A percentile compares a stretch with the other conserved stretches of the same genome.
phyloP scores from a whole-genome alignment of 2,888 invertebrate species.

The Papilio demoleus region DNA sequence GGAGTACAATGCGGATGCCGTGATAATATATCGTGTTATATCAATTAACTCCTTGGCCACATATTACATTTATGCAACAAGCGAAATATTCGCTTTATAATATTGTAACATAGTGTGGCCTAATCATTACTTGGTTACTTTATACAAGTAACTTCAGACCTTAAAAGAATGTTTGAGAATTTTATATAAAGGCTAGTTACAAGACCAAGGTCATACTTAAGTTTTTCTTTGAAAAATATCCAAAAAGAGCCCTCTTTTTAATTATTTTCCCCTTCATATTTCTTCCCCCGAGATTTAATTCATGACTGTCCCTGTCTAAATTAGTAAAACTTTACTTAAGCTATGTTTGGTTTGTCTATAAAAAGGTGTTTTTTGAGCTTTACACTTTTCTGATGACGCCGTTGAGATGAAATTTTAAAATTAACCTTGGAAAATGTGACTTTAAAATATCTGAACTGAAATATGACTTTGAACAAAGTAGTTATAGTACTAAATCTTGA shows the following conservation, averaged over 20 bases:
- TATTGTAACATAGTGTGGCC: no score
- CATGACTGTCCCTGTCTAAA: constrained; percentile 47
- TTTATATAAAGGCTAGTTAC: not conserved
- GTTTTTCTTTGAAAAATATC: not conserved
- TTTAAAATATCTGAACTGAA: no score
- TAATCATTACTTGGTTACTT: no score
- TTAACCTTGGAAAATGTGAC: not conserved
- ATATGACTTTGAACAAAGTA: no score
- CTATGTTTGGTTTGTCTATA: not conserved
- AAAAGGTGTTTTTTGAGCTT: not conserved
- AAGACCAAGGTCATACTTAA: not conserved
- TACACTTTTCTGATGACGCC: not conserved
- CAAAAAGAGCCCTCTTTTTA: constrained; percentile 19
- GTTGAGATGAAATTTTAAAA: not conserved
- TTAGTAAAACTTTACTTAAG: constrained; percentile 39
- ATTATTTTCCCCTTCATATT: constrained; percentile 44
- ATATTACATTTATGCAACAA: no score
- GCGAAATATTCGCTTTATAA: no score
- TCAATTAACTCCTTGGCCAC: no score
- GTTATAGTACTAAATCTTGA: no score
- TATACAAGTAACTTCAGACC: no score
- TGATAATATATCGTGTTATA: no score
- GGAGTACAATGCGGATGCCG: no score
- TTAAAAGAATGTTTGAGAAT: not conserved
- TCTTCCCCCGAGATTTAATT: constrained; percentile 46